These are phyloP conservation scores for Argynnis bischoffii DNA, from an alignment of 2,888 invertebrate genomes.

Conservation along the genomic window DNA sequence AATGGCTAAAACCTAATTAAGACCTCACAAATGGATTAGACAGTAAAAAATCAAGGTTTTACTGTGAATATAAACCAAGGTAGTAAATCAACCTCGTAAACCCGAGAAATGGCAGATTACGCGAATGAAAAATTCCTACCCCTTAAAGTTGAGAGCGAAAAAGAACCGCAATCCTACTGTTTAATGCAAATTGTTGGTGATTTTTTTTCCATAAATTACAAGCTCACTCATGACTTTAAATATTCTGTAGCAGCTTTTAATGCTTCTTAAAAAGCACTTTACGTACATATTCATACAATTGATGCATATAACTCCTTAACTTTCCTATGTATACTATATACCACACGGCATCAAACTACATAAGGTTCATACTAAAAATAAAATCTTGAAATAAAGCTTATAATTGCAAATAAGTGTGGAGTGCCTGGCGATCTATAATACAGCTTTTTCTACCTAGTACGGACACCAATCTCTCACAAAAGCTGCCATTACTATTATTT, in stretches of 20 bases:
- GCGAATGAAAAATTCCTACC: conserved; percentile 37
- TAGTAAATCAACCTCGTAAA: conserved; percentile 34
- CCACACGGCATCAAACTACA: too few species aligned
- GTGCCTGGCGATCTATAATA: too few species aligned
- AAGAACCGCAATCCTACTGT: neutral
- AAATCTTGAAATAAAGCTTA: too few species aligned
- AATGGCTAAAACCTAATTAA: conserved; percentile 1
- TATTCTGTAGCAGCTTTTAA: neutral
- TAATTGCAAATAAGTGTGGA: too few species aligned
- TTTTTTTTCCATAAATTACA: neutral
- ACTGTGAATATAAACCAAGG: conserved; percentile 24
- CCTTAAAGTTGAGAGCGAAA: conserved; percentile 13
- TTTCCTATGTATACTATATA: too few species aligned
- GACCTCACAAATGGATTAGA: neutral
- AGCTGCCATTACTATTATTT: too few species aligned
- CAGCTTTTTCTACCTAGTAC: too few species aligned
- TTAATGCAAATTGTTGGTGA: neutral
- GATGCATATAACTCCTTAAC: too few species aligned
- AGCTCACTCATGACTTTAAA: neutral
- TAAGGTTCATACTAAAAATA: too few species aligned
- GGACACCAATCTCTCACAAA: too few species aligned
- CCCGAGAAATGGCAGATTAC: conserved; percentile 31
- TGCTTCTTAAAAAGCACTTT: neutral
- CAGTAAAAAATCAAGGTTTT: conserved; percentile 19
- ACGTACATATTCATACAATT: neutral